These are phyloP conservation scores for Eristalis intricaria DNA, from an alignment of 2,888 invertebrate genomes.

Conservation along the genomic window DNA sequence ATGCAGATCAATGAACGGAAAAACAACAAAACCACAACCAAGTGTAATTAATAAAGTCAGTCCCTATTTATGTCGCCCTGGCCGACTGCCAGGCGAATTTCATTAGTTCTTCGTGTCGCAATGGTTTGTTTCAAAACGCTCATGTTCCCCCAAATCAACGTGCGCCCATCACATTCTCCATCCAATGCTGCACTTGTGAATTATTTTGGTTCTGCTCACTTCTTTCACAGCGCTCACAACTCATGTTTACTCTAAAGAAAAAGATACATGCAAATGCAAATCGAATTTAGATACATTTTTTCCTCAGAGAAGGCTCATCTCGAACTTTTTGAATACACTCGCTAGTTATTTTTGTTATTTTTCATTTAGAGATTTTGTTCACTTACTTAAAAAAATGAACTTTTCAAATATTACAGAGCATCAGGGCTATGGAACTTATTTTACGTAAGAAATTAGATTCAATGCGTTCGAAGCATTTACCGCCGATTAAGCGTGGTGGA, in stretches of 20 bases:
- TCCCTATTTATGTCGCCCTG: slow-evolving; percentile 39
- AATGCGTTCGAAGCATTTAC: slow-evolving; percentile 90
- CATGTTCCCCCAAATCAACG: not conserved
- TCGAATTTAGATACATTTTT: slow-evolving; percentile 1
- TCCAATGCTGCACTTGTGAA: slow-evolving; percentile 14
- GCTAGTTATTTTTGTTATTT: not conserved
- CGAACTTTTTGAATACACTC: slow-evolving; percentile 31
- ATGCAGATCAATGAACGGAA: slow-evolving; percentile 56
- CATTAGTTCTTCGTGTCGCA: slow-evolving; percentile 12
- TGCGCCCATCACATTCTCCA: slow-evolving; percentile 8
- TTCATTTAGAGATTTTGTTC: slow-evolving; percentile 6
- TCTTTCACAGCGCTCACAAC: slow-evolving; percentile 59
- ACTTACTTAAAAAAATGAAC: slow-evolving; percentile 25
- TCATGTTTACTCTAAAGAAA: slow-evolving; percentile 55
- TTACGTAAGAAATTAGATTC: slow-evolving; percentile 88
- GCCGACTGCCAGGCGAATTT: slow-evolving; percentile 41
- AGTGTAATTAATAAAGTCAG: slow-evolving; percentile 46
- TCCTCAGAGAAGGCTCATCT: slow-evolving; percentile 30
- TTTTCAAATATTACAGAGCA: slow-evolving; percentile 83
- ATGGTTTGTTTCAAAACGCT: not conserved
- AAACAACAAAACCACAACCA: not conserved
- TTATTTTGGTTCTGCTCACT: slow-evolving; percentile 31
- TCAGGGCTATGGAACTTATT: slow-evolving; percentile 89
- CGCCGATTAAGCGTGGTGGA: slow-evolving; percentile 91
- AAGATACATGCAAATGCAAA: slow-evolving; percentile 77